These are phyloP conservation scores for Gallinago paraguaiae DNA, from an alignment of 2,113 vertebrate genomes.

Conservation along the genomic window DNA sequence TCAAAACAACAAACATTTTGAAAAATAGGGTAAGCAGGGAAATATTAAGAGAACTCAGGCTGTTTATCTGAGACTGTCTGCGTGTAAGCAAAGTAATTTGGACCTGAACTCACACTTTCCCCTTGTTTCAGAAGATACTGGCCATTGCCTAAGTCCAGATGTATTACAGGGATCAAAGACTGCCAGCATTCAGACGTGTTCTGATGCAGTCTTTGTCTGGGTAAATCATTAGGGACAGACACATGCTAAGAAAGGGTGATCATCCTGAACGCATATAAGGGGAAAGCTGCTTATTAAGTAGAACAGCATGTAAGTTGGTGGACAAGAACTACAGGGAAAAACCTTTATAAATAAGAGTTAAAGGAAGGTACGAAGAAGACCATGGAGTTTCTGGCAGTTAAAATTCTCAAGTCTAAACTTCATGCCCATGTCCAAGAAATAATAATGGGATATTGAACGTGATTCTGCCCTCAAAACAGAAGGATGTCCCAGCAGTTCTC, in stretches of 20 bases:
- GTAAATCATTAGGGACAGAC: slow-evolving; percentile 9
- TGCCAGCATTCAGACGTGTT: neutral
- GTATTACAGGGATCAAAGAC: neutral
- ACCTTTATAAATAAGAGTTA: neutral
- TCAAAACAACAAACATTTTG: slow-evolving; percentile 51
- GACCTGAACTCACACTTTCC: neutral
- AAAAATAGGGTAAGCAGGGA: slow-evolving; percentile 22
- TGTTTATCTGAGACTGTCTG: slow-evolving; percentile 26
- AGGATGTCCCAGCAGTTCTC: slow-evolving; percentile 53
- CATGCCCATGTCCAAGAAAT: slow-evolving; percentile 32
- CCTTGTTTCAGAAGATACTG: slow-evolving; percentile 25
- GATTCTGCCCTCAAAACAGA: slow-evolving; percentile 51
- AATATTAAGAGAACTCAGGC: slow-evolving; percentile 3
- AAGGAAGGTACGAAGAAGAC: neutral
- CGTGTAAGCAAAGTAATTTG: neutral
- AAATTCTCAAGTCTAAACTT: slow-evolving; percentile 24
- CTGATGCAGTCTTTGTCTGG: neutral
- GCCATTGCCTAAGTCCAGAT: slow-evolving; percentile 39
- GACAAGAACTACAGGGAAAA: neutral
- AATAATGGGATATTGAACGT: slow-evolving; percentile 23
- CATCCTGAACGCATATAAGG: neutral
- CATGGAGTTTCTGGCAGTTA: neutral
- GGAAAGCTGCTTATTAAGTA: neutral
- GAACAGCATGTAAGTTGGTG: neutral
- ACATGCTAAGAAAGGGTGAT: neutral